Conservation (phyloP, 2,797 vertebrate species). For the Rhynchonycteris naso region DNA sequence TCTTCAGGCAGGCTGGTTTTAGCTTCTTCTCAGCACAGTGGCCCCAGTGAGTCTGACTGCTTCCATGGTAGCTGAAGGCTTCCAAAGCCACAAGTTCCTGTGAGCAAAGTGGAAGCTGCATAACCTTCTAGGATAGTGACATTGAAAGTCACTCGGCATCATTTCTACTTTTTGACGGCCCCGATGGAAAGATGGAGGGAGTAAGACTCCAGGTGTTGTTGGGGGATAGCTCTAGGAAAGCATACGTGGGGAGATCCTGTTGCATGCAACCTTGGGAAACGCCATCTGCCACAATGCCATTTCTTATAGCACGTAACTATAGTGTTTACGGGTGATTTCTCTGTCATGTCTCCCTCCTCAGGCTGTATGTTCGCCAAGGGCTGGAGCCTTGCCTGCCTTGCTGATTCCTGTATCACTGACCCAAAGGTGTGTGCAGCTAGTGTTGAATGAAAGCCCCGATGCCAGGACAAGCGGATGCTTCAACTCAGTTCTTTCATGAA, state of each 20-base stretch:
- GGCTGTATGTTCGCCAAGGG: not conserved
- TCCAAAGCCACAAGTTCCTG: not conserved
- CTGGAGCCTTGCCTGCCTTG: not conserved
- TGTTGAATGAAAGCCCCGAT: not conserved
- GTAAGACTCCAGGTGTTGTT: not conserved
- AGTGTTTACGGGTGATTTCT: not conserved
- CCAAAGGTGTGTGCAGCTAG: not conserved
- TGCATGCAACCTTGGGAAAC: not conserved
- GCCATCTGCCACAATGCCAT: not conserved
- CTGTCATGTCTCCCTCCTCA: not conserved
- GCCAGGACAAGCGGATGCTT: not conserved
- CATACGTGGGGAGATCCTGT: not conserved
- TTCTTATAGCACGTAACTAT: not conserved
- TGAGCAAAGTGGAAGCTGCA: not conserved
- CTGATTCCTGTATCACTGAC: not conserved
- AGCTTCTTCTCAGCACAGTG: not conserved
- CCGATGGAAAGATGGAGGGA: not conserved
- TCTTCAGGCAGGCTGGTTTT: not conserved
- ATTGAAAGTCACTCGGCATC: not conserved
- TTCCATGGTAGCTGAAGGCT: not conserved
- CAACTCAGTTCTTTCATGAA: slow-evolving; percentile 1
- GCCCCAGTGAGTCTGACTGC: not conserved
- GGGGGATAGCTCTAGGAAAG: not conserved
- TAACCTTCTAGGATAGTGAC: slow-evolving; percentile 10
- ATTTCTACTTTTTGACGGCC: slow-evolving; percentile 5